Conservation (phyloP, 1,140 invertebrate genomes). For the Latrodectus geometricus region DNA sequence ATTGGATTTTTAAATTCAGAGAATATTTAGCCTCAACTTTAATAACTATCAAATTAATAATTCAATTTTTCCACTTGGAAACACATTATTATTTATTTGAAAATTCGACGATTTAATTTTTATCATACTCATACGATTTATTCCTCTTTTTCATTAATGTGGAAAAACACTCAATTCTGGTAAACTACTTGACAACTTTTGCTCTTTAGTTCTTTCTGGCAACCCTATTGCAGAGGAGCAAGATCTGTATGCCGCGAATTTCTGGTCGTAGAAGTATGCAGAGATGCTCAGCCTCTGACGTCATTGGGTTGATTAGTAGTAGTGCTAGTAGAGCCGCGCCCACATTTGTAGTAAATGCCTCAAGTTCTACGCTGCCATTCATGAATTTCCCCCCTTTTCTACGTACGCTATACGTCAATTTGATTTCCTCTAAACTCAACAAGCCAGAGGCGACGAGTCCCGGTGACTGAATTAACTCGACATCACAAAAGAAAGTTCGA, state of each 20-base stretch:
- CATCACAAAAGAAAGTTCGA: not conserved
- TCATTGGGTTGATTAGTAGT: constrained; percentile 34
- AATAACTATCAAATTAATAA: too few species aligned
- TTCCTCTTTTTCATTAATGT: too few species aligned
- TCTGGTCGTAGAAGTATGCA: constrained; percentile 17
- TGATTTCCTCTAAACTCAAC: not conserved
- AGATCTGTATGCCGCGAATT: not conserved
- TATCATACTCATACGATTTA: too few species aligned
- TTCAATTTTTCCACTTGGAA: too few species aligned
- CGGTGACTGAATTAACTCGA: not conserved
- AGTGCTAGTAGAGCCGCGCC: constrained; percentile 33
- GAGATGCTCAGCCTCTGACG: constrained; percentile 16
- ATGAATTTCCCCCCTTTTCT: constrained; percentile 1
- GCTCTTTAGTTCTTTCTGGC: not conserved
- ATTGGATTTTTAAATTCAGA: too few species aligned
- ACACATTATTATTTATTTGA: too few species aligned
- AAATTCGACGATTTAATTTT: too few species aligned
- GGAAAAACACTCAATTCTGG: too few species aligned
- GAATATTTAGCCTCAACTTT: too few species aligned
- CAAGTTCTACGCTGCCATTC: constrained; percentile 13
- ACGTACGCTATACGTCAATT: not conserved
- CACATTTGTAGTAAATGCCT: constrained; percentile 19
- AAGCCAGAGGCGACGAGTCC: not conserved
- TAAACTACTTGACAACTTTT: not conserved
- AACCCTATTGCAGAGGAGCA: not conserved